Base-by-base conservation (phyloP, 2,888 invertebrate species). In the Megamerina dolium region DNA sequence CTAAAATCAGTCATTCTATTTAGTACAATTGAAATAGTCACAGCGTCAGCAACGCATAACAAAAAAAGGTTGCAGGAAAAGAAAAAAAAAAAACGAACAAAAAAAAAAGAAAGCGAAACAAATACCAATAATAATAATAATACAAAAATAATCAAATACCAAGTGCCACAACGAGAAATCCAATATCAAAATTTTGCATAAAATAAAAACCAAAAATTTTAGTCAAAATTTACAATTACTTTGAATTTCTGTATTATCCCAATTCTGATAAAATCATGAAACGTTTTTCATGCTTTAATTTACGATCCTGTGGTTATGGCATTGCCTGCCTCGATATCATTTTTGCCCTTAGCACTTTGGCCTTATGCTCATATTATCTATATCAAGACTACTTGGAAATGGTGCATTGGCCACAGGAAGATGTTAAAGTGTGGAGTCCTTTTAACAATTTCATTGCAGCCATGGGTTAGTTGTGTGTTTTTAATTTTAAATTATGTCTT, bases 291-390 rank as follows among this genome's bases (percentile, higher is more conserved):
- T 64, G 66, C 29, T 55, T 66, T 6, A 65, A 54, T 53, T 47
- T 66, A 10, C 58, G 62, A 33, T 50, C 60, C 5, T 44, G 64
- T 39, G 64, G 63, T 13, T 50, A 58, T 14, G 51, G 57, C 45
- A 61, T 65, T 53, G 64, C 65, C 45, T 54, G 51, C 20, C 26
- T 59, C 26, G 64, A 65, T 53, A 55, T 61, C 9, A n/a, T 66
- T 9, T 42, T 61, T 20, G 59, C 65, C 1, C 6, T 64, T 3
- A 45, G 50, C 46, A 51, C 54, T 9, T 48, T 65, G 10, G 50
- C 51, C 16, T 49, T 66, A 13, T 61, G 65, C 47, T 63, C 60
- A 40, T 64, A 57, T 45, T 56, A 66, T 49, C 44, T 65, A 23
- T 65, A 64, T 39, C 55, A 55, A 35, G 64, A 65, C 48, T 59